phyloP scores from a whole-genome alignment of 2,888 invertebrate genomes.

The Gibbula magus region DNA sequence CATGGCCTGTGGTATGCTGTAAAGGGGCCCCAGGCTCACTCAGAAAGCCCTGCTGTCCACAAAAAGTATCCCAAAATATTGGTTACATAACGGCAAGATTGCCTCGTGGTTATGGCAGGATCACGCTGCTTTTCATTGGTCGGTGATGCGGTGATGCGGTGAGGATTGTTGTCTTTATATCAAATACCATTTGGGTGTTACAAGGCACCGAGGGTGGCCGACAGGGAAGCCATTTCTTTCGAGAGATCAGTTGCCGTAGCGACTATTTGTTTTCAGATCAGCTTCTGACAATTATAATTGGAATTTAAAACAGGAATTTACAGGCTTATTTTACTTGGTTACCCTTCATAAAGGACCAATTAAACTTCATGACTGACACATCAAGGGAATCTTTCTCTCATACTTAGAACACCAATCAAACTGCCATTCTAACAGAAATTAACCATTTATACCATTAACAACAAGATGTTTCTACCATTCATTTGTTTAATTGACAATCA shows the following conservation, averaged over 20 bases:
- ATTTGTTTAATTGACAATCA: too few relatives aligned
- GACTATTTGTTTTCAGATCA: not conserved
- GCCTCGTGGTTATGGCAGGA: conserved; percentile 12
- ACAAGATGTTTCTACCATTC: too few relatives aligned
- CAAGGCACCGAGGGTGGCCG: not conserved
- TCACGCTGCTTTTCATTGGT: conserved; percentile 8
- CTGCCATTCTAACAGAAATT: too few relatives aligned
- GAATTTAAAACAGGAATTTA: conserved; percentile 14
- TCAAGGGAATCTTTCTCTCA: not conserved
- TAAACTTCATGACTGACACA: not conserved
- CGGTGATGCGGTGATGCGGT: not conserved
- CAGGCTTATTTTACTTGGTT: not conserved
- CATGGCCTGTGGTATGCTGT: not conserved
- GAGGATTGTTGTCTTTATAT: conserved; percentile 16
- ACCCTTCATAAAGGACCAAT: not conserved
- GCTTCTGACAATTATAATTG: not conserved
- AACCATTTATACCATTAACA: too few relatives aligned
- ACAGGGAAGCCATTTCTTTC: not conserved
- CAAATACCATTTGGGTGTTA: conserved; percentile 9
- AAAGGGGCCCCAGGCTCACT: not conserved
- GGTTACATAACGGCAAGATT: conserved; percentile 14
- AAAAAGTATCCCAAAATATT: conserved; percentile 22
- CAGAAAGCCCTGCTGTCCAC: not conserved
- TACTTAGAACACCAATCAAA: too few relatives aligned
- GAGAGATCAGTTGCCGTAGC: not conserved